Percentiles rank a stretch among this genome's conserved stretches.
Conservation (phyloP, 1,140 invertebrate genomes). For the Tetramorium simillimum region DNA sequence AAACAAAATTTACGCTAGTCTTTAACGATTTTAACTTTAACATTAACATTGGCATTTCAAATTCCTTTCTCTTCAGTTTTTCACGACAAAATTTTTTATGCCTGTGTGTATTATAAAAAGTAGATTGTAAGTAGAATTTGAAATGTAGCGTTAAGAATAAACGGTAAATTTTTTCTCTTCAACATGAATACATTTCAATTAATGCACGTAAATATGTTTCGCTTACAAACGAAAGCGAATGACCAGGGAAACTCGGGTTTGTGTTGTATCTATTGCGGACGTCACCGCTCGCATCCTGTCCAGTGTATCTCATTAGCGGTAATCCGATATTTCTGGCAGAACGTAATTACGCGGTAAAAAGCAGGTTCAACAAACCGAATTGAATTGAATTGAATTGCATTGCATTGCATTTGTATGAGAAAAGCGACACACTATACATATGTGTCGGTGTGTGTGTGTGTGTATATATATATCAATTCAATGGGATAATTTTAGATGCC, state of each 20-base stretch:
- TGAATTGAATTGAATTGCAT: slow-evolving; percentile 52
- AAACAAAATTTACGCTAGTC: too few relatives aligned
- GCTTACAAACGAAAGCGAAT: background rate
- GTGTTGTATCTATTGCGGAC: background rate
- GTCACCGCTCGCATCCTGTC: background rate
- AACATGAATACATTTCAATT: background rate
- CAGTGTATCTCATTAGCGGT: slow-evolving; percentile 34
- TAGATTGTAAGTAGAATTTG: too few relatives aligned
- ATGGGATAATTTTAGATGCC: background rate
- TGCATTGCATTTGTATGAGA: background rate
- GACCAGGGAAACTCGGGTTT: slow-evolving; percentile 22
- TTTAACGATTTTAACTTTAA: too few relatives aligned
- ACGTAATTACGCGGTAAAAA: slow-evolving; percentile 47
- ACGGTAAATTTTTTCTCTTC: too few relatives aligned
- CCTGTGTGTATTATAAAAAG: too few relatives aligned
- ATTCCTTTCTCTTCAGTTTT: too few relatives aligned
- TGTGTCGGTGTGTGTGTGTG: too few relatives aligned
- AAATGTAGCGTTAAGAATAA: too few relatives aligned
- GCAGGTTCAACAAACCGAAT: slow-evolving; percentile 57
- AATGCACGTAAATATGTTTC: background rate
- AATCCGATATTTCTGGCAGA: slow-evolving; percentile 36
- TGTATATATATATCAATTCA: background rate
- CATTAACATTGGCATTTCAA: too few relatives aligned
- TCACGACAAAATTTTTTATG: too few relatives aligned
- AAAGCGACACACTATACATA: slow-evolving; percentile 13